phyloP scores from a whole-genome alignment of 2,797 vertebrate species.

The Anolis apletophallus region DNA sequence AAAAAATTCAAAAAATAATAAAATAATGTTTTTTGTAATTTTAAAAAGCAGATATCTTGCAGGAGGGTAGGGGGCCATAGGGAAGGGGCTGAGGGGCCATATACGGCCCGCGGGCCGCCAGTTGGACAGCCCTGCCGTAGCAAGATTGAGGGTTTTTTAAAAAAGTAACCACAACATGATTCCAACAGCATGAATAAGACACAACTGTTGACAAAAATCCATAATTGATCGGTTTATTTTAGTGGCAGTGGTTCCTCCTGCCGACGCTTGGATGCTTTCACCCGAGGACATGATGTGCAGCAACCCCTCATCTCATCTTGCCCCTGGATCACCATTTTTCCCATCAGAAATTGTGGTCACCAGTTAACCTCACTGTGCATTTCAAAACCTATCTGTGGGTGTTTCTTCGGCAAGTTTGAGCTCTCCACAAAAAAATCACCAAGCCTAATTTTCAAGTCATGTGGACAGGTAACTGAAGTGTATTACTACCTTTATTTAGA shows the following conservation, averaged over 20 bases:
- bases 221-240: conserved; percentile 40
- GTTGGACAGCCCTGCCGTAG: too few relatives aligned
- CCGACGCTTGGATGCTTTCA: background rate
- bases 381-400: background rate
- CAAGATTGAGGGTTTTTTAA: conserved; percentile 27
- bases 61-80: too few relatives aligned
- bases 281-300: background rate
- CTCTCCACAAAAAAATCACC: background rate
- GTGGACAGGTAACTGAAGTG: background rate
- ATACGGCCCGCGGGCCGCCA: too few relatives aligned
- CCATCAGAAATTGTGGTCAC: background rate
- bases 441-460: background rate
- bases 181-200: conserved; percentile 56
- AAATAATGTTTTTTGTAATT: too few relatives aligned
- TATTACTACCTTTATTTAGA: background rate
- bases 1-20: too few relatives aligned
- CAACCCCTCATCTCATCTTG: background rate
- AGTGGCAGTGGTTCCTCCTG: conserved; percentile 20
- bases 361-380: background rate
- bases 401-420: background rate
- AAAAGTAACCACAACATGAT: conserved; percentile 27
- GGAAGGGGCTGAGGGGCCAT: too few relatives aligned
- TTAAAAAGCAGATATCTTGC: too few relatives aligned
- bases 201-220: conserved; percentile 28
- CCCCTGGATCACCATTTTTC: background rate